Evolutionary conservation across 1,140 invertebrate genomes (phyloP), one percentile per base, ranked within the genome.

Genomic region (Triops cancriformis): DNA sequence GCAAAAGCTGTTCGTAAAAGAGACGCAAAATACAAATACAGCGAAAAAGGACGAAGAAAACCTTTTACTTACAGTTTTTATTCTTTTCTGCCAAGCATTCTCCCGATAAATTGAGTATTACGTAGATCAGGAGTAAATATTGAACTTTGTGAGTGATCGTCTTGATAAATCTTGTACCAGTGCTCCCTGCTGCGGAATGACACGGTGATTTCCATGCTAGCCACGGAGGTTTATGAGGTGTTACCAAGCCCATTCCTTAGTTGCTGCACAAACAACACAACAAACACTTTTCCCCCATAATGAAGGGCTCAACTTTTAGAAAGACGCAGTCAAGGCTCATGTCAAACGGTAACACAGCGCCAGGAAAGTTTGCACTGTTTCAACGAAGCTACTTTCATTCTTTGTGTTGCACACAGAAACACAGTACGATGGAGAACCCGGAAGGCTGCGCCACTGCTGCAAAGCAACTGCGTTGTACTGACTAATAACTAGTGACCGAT

Each of bases 51-150:
- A 37, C 31, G 7, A 37, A 7, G 7, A 37, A 37, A 4, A 37
- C 7, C 2, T 37, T 43, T 10, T n/a, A 78, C 77, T 78, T 78
- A 73, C 77, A 78, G 37, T 78, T 73, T 42, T 78, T 78, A 23
- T 78, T 78, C 43, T 78, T 78, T 41, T 78, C 77, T n/a, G 77
- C 72, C 23, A 41, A 14, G 27, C 37, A 41, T n/a, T 23, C 28
- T 27, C 27, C 41, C 26, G 5, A 11, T 26, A 42, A 41, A 31
- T 18, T 41, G 10, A 64, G 14, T 10, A 64, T 6, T 23, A n/a
- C 51, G 51, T 5, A 64, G 51, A 64, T 9, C 18, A 64, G 51
- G 23, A 64, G 51, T 64, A 64, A 64, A 64, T 18, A 23, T 18
- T 23, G 51, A 5, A 64, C 18, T 64, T 64, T 64, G 51, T 64